These are phyloP conservation scores for Hemicrepidius hirtus DNA, from an alignment of 2,888 invertebrate genomes.

Conservation along the genomic window DNA sequence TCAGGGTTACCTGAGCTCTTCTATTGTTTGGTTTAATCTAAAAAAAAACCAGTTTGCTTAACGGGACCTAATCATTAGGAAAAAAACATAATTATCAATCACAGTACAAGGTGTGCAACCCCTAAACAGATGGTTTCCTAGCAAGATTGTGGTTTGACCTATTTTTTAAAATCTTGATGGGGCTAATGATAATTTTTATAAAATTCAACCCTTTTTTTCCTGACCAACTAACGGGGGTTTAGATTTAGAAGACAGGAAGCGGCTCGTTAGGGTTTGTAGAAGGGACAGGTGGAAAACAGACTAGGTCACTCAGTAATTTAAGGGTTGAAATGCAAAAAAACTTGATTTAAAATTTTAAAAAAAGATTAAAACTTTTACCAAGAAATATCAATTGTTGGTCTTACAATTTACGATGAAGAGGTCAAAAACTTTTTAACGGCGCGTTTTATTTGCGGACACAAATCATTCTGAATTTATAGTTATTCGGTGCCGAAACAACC, in stretches of 20 bases:
- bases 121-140: conserved; percentile 40
- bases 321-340: conserved; percentile 15
- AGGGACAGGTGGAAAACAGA: conserved; percentile 41
- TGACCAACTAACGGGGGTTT: conserved; percentile 31
- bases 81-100: conserved; percentile 41
- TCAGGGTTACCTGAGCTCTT: not conserved
- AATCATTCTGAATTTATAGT: conserved; percentile 36
- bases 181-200: conserved; percentile 39
- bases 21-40: not conserved
- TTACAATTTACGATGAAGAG: conserved; percentile 34
- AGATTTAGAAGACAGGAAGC: conserved; percentile 17
- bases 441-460: conserved; percentile 36
- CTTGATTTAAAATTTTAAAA: not conserved
- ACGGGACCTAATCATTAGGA: conserved; percentile 33
- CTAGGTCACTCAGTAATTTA: conserved; percentile 30
- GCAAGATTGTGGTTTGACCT: conserved; percentile 41
- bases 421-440: conserved; percentile 33
- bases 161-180: conserved; percentile 38
- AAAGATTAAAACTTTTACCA: no score
- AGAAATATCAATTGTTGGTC: conserved; percentile 1
- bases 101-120: conserved; percentile 34
- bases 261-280: conserved; percentile 27
- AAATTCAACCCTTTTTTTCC: conserved; percentile 49
- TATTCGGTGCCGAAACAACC: conserved; percentile 15
- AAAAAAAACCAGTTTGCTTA: conserved; percentile 21